Percentiles rank a stretch among this genome's conserved stretches.
phyloP scores from a whole-genome alignment of 2,113 vertebrate genomes.

The Dipodomys merriami region DNA sequence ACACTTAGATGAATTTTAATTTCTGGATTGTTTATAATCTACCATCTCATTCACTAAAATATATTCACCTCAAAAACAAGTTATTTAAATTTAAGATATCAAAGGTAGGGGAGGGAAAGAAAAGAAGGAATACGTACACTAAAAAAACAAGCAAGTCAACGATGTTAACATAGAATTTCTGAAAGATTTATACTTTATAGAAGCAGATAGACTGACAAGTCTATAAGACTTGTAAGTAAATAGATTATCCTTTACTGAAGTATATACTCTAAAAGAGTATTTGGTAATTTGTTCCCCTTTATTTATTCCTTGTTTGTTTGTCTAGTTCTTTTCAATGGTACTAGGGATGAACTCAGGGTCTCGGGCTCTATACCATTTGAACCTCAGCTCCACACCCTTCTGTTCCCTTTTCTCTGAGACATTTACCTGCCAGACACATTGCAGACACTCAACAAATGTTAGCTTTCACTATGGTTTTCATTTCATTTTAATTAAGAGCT shows the following conservation, averaged over 20 bases:
- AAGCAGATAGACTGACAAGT: no score
- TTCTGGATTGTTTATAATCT: constrained; percentile 21
- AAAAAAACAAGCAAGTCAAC: no score
- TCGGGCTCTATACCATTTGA: no score
- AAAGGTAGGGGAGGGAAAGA: neutral
- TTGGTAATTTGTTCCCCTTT: neutral
- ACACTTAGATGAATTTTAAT: constrained; percentile 38
- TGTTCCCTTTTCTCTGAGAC: no score
- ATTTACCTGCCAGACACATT: no score
- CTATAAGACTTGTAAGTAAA: neutral
- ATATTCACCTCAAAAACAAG: constrained; percentile 21
- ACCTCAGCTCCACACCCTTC: no score
- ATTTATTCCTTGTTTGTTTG: neutral
- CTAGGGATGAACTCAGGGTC: no score
- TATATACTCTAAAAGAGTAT: neutral
- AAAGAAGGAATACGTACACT: no score
- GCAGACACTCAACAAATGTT: no score
- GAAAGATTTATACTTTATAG: neutral
- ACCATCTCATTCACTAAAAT: constrained; percentile 39
- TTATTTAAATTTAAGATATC: constrained; percentile 28
- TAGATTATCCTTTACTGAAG: no score
- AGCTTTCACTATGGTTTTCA: neutral
- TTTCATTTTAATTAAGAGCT: constrained; percentile 45
- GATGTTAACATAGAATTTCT: neutral
- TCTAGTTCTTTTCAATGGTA: no score